Evolutionary conservation across 2,888 invertebrate genomes (phyloP), one percentile per base, ranked within the genome.

Genomic region (Dryadula phaetusa): DNA sequence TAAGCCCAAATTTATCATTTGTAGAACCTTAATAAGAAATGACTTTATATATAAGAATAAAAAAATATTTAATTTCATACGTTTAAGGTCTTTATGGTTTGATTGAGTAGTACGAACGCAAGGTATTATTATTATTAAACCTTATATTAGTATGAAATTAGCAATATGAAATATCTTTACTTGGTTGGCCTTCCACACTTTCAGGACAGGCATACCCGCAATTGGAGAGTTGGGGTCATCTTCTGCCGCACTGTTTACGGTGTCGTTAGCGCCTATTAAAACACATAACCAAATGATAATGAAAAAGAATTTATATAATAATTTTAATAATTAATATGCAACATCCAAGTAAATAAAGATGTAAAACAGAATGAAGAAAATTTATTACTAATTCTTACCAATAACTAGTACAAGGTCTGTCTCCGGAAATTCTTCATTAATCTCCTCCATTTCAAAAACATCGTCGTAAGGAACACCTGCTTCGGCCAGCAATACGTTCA

Each of bases 401-500:
- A 97, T 97, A 22, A 98, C 97, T 60, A 98, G 90, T 0, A 96
- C 97, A 22, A 98, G 93, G 83, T 98, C 98, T 10, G 97, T 97
- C 34, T 96, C 95, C 0, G 94, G 92, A 91, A 98, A 97, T 76
- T 98, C 97, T 8, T 96, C 95, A 82, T 98, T 98, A 78, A 98
- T 97, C 89, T 98, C 98, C 62, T 98, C 98, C 98, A 98, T 98
- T 93, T 98, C 98, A 72, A 96, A 93, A 0, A 97, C 96, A 76
- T 97, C 95, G 83, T 98, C 98, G 80, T 98, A 98, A 0, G 97
- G 97, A 0, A 98, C 97, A n/a, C 98, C 98, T 5, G 98, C 98
- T 89, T 98, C 98, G 0, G 98, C 98, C 64, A 98, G 93, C 69
- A 98, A 89, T n/a, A 98, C 98, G 82, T 98, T 98, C 79, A 98